Percentiles rank a stretch among this genome's conserved stretches.
Conservation (phyloP, 2,113 vertebrate species). For the Petrocephalus zakoni region DNA sequence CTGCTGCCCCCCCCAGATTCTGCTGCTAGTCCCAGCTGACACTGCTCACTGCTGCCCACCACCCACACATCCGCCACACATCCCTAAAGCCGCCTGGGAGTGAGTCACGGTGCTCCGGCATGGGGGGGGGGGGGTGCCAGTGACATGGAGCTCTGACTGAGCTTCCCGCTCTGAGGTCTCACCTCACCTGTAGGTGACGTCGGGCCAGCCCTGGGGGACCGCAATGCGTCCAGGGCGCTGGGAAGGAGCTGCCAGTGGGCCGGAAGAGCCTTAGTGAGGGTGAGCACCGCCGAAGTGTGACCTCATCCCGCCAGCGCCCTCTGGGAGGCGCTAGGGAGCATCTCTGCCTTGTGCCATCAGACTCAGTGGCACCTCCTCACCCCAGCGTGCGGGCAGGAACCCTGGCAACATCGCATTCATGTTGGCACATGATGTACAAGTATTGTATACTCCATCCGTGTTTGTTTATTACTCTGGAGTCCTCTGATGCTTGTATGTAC, state of each 20-base stretch:
- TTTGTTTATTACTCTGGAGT: neutral
- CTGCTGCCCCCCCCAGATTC: no score
- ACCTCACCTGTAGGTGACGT: neutral
- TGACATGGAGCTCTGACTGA: neutral
- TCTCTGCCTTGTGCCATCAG: neutral
- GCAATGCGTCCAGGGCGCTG: no score
- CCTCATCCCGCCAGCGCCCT: neutral
- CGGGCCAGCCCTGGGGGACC: neutral
- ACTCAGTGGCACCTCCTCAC: neutral
- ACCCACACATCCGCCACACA: neutral
- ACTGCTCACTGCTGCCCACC: neutral
- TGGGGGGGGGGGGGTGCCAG: neutral
- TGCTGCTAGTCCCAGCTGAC: neutral
- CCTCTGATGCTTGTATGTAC: neutral
- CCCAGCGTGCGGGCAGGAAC: neutral
- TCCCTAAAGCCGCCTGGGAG: neutral
- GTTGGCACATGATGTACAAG: neutral
- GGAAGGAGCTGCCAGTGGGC: neutral
- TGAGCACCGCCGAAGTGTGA: no score
- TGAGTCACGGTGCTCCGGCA: neutral
- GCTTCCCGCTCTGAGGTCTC: neutral
- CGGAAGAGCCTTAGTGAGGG: neutral
- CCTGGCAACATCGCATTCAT: neutral
- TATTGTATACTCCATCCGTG: neutral
- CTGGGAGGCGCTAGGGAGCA: neutral